phyloP scores from a whole-genome alignment of 2,113 vertebrate genomes.

The Gambusia affinis region DNA sequence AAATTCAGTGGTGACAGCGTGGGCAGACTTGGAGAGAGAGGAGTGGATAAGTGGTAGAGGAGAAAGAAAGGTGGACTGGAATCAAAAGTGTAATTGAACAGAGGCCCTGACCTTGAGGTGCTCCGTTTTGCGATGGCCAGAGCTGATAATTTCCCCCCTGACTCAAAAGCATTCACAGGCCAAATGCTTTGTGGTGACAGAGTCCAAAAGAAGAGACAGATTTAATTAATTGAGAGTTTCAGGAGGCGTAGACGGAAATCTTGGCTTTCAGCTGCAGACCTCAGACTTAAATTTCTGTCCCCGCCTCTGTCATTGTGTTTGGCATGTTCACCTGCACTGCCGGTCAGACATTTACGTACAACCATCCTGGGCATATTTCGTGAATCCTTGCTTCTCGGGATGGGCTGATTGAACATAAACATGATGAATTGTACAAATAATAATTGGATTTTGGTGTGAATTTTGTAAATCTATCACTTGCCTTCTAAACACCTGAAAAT shows the following conservation, averaged over 20 bases:
- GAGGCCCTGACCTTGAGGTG: slow-evolving; percentile 73
- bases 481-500: not conserved
- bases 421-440: not conserved
- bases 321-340: not conserved
- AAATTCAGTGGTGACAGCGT: slow-evolving; percentile 48
- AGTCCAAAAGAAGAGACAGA: slow-evolving; percentile 37
- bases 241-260: slow-evolving; percentile 70
- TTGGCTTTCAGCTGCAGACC: slow-evolving; percentile 55
- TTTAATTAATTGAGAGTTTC: slow-evolving; percentile 79
- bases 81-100: slow-evolving; percentile 76
- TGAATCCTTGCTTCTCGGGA: not conserved
- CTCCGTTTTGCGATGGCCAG: slow-evolving; percentile 59
- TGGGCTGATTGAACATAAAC: not conserved
- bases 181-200: slow-evolving; percentile 52
- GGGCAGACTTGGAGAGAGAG: slow-evolving; percentile 37
- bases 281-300: slow-evolving; percentile 26
- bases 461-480: not conserved
- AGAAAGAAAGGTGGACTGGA: slow-evolving; percentile 66
- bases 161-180: slow-evolving; percentile 33
- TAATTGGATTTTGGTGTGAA: not conserved
- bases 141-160: slow-evolving; percentile 67
- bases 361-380: not conserved
- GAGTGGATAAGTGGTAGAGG: slow-evolving; percentile 63
- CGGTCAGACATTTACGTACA: not conserved
- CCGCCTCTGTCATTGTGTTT: not conserved